Conservation (phyloP, 2,113 vertebrate genomes). For the Oncorhynchus masou region DNA sequence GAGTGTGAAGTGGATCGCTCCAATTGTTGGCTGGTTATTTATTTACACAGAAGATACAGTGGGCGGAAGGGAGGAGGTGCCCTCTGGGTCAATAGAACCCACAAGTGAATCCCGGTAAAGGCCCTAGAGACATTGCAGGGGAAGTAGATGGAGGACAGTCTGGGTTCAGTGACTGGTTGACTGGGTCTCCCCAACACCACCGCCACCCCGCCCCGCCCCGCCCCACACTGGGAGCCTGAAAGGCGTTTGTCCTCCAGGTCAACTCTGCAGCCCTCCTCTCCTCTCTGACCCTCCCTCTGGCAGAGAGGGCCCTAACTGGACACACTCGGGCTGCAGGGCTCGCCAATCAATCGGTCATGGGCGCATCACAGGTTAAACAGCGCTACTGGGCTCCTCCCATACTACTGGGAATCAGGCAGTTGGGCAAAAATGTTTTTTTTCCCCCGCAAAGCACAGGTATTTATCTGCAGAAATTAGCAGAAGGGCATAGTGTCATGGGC, state of each 20-base stretch:
- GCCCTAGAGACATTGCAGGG: slow-evolving; percentile 34
- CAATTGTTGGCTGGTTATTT: slow-evolving; percentile 42
- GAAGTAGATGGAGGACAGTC: not conserved
- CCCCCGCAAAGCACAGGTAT: not conserved
- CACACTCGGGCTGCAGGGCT: not conserved
- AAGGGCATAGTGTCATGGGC: not conserved
- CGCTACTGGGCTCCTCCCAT: slow-evolving; percentile 34
- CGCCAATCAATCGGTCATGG: slow-evolving; percentile 61
- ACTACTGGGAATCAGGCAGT: slow-evolving; percentile 47
- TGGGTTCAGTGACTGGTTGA: not conserved
- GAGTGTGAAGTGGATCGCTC: slow-evolving; percentile 35
- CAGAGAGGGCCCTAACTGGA: slow-evolving; percentile 17
- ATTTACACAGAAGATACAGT: slow-evolving; percentile 25
- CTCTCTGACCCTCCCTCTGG: slow-evolving; percentile 35
- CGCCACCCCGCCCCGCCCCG: not conserved
- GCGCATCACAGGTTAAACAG: slow-evolving; percentile 47
- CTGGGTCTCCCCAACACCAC: slow-evolving; percentile 7
- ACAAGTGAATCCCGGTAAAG: slow-evolving; percentile 24
- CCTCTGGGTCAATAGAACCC: too few relatives aligned
- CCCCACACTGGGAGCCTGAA: slow-evolving; percentile 37
- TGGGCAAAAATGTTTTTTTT: not conserved
- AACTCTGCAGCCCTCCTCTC: slow-evolving; percentile 10
- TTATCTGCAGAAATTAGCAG: not conserved
- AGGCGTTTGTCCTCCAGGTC: slow-evolving; percentile 45
- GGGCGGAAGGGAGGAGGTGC: slow-evolving; percentile 7